Conservation (phyloP, 2,113 vertebrate species). For the Pelvicachromis taeniatus region DNA sequence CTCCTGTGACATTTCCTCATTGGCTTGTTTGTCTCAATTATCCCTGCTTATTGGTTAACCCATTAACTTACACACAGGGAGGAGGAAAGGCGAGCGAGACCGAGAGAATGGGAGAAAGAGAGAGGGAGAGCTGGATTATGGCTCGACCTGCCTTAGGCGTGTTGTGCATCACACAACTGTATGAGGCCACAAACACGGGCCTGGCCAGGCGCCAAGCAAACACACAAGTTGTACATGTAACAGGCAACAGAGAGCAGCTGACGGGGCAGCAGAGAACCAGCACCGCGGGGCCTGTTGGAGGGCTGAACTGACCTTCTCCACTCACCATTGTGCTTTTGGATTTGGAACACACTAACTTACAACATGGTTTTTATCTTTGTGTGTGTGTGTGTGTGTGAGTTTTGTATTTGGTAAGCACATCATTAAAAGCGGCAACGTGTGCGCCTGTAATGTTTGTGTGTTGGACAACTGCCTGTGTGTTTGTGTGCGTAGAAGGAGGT, state of each 20-base stretch:
- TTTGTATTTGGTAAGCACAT: constrained; percentile 17
- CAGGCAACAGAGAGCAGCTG: constrained; percentile 31
- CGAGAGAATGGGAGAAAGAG: background rate
- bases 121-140: constrained; percentile 34
- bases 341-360: constrained; percentile 17
- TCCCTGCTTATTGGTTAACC: constrained; percentile 67
- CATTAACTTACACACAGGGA: constrained; percentile 56
- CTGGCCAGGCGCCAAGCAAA: constrained; percentile 42
- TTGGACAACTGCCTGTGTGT: constrained; percentile 31
- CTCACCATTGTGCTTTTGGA: constrained; percentile 19
- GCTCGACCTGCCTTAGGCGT: constrained; percentile 42
- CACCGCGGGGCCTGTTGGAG: constrained; percentile 32
- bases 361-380: constrained; percentile 2
- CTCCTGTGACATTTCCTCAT: constrained; percentile 70
- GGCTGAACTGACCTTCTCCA: constrained; percentile 51
- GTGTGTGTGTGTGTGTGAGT: background rate
- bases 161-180: constrained; percentile 61
- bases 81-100: background rate
- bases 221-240: constrained; percentile 15
- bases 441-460: constrained; percentile 8
- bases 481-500: constrained; percentile 23
- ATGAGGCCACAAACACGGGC: constrained; percentile 37
- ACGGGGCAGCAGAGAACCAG: constrained; percentile 34
- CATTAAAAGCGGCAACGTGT: background rate
- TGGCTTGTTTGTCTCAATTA: constrained; percentile 74